phyloP scores from a whole-genome alignment of 2,797 vertebrate genomes.

The Stomatorhinus walkeri region DNA sequence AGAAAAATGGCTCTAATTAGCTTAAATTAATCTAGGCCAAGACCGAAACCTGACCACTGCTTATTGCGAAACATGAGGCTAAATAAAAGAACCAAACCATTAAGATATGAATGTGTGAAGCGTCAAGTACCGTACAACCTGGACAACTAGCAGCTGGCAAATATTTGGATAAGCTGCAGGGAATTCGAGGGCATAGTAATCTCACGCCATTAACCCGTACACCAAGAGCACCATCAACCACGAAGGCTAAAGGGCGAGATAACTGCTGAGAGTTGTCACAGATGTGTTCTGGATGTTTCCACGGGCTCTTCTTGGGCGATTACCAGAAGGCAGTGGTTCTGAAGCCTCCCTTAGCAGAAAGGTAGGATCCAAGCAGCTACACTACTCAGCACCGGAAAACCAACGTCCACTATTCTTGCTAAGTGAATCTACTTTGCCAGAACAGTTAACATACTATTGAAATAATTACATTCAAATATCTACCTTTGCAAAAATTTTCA shows the following conservation, averaged over 20 bases:
- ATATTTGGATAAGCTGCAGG: background rate
- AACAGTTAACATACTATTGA: background rate
- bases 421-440: background rate
- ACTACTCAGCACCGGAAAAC: background rate
- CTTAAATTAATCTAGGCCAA: background rate
- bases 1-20: background rate
- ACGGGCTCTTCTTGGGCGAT: background rate
- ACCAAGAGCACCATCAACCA: background rate
- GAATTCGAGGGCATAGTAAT: background rate
- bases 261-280: background rate
- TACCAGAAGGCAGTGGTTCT: background rate
- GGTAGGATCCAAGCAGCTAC: background rate
- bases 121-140: background rate
- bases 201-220: background rate
- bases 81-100: background rate
- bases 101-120: background rate
- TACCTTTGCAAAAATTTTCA: background rate
- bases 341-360: background rate
- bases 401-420: background rate
- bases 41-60: background rate
- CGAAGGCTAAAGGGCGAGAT: background rate
- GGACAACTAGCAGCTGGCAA: background rate
- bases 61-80: background rate
- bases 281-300: background rate
- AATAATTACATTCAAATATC: background rate